These are phyloP conservation scores for Aromia moschata DNA, from an alignment of 2,888 invertebrate species.

Conservation along the genomic window DNA sequence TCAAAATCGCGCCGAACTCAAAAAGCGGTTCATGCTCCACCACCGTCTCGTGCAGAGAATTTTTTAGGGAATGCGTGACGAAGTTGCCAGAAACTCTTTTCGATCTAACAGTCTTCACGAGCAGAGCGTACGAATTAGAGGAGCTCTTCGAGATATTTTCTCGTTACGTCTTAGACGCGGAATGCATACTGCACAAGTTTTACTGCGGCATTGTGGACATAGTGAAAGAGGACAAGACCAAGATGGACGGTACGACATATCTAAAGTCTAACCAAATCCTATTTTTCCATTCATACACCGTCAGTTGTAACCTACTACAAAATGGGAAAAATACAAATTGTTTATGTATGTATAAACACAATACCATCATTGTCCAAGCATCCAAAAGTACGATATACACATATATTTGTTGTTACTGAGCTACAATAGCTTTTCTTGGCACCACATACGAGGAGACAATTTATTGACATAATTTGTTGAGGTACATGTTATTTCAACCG, in stretches of 20 bases:
- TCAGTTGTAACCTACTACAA: too few relatives aligned
- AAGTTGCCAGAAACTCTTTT: constrained; percentile 68
- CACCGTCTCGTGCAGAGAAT: constrained; percentile 72
- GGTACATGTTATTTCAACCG: too few relatives aligned
- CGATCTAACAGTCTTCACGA: constrained; percentile 49
- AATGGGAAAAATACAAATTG: too few relatives aligned
- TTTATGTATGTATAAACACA: too few relatives aligned
- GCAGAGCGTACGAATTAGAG: constrained; percentile 45
- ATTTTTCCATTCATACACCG: too few relatives aligned
- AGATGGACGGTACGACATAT: constrained; percentile 35
- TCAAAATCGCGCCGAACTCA: constrained; percentile 66
- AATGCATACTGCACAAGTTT: constrained; percentile 45
- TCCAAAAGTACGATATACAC: too few relatives aligned
- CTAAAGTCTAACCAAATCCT: too few relatives aligned
- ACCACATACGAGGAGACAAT: too few relatives aligned
- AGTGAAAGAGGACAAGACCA: constrained; percentile 44
- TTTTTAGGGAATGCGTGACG: constrained; percentile 65
- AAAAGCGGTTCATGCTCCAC: constrained; percentile 68
- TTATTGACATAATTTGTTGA: too few relatives aligned
- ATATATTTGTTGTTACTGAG: too few relatives aligned
- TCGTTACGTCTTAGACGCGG: constrained; percentile 44
- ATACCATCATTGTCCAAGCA: too few relatives aligned
- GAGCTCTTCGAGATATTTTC: constrained; percentile 47
- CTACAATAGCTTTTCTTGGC: too few relatives aligned
- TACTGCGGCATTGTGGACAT: constrained; percentile 46